Percentiles rank a stretch among this genome's conserved stretches.
These are phyloP conservation scores for Aradus depressus DNA, from an alignment of 2,888 invertebrate species.

Conservation along the genomic window DNA sequence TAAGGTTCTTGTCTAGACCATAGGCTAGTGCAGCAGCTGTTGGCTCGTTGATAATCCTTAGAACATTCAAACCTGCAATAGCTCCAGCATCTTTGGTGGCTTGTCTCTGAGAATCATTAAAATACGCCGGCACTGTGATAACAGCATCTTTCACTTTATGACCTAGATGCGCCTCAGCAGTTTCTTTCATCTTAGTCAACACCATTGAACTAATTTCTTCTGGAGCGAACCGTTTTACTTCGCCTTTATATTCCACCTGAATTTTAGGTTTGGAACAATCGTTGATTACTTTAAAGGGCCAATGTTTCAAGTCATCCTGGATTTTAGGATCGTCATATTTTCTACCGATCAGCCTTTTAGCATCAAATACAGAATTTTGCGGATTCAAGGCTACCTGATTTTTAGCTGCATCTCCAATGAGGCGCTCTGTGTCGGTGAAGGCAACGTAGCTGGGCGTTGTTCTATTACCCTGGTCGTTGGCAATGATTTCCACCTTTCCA, in stretches of 20 bases:
- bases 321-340: conserved; percentile 58
- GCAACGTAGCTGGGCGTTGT: conserved; percentile 71
- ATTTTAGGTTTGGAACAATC: conserved; percentile 56
- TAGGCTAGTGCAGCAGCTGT: conserved; percentile 81
- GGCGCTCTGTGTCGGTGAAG: conserved; percentile 44
- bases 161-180: conserved; percentile 51
- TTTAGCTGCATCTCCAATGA: conserved; percentile 37
- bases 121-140: conserved; percentile 70
- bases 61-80: conserved; percentile 73
- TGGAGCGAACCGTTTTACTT: conserved; percentile 50
- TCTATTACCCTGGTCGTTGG: conserved; percentile 77
- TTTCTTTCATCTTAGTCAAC: conserved; percentile 49
- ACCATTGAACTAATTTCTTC: conserved; percentile 62
- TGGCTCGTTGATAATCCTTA: conserved; percentile 83
- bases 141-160: conserved; percentile 54
- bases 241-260: conserved; percentile 53
- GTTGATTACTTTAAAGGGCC: conserved; percentile 66
- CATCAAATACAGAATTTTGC: conserved; percentile 63
- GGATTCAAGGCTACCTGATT: conserved; percentile 64
- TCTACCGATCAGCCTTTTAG: conserved; percentile 58
- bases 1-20: conserved; percentile 43
- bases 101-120: conserved; percentile 53
- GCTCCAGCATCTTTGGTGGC: conserved; percentile 78
- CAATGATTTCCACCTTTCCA: conserved; percentile 71
- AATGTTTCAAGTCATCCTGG: conserved; percentile 67